phyloP scores from a whole-genome alignment of 2,888 invertebrate species.

The Zhengitettix transpicula region DNA sequence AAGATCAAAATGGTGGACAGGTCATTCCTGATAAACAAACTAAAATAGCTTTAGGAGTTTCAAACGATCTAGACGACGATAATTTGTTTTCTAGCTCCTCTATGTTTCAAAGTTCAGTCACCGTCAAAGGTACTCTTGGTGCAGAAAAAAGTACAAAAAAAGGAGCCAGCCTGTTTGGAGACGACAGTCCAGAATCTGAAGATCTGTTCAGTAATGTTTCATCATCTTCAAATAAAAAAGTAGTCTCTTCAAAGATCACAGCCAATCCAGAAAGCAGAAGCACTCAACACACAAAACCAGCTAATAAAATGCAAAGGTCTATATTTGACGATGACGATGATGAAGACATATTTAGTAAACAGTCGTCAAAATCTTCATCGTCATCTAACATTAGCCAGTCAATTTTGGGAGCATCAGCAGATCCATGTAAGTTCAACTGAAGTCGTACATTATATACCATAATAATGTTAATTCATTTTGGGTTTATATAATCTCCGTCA shows the following conservation, averaged over 20 bases:
- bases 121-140: constrained; percentile 4
- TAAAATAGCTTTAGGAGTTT: not conserved
- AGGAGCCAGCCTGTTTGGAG: constrained; percentile 19
- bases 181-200: constrained; percentile 24
- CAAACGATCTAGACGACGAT: not conserved
- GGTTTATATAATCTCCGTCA: too few species aligned
- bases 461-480: too few species aligned
- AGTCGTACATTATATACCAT: too few species aligned
- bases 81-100: not conserved
- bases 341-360: constrained; percentile 23
- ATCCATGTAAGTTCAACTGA: too few species aligned
- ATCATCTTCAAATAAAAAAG: constrained; percentile 3
- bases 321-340: constrained; percentile 27
- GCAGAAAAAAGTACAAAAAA: constrained; percentile 14
- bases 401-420: too few species aligned
- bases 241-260: constrained; percentile 7
- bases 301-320: constrained; percentile 20
- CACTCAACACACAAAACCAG: constrained; percentile 16
- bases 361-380: not conserved
- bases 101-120: not conserved
- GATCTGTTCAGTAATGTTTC: constrained; percentile 21
- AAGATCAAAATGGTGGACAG: not conserved
- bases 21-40: not conserved
- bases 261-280: constrained; percentile 7
- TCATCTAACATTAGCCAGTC: too few species aligned